Evolutionary conservation across 2,888 invertebrate genomes (phyloP), one percentile per base, ranked within the genome.

Genomic region (Eupithecia subumbrata): DNA sequence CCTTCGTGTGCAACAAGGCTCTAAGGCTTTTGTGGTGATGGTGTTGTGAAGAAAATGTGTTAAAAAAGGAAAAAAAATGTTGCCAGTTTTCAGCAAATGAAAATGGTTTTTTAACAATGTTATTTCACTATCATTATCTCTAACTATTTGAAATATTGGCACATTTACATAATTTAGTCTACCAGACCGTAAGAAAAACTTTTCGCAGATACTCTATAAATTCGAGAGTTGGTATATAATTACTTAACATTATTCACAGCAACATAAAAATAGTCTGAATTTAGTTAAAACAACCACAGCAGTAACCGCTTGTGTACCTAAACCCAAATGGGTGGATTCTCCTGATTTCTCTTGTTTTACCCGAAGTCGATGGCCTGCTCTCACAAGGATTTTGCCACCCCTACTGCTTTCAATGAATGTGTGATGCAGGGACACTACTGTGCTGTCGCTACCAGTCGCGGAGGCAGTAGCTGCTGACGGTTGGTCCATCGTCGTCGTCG

Each of bases 1-100:
- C 84, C 81, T 82, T 83, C 84, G 84, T 84, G 81, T 73, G 73
- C 72, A 78, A 75, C 77, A 73, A 75, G 70, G 77, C 68, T 70
- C 48, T 71, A 70, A 79, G 81, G 72, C 74, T 76, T 72, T 76
- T 72, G 72, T 66, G 45, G 56, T 74, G 72, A 74, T 74, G 67
- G 68, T 40, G 64, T 71, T 25, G 25, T 34, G 37, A 71, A 73
- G 70, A 76, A 64, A 34, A 16, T 64, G 34, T 64, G 18, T 60
- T 60, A 5, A 60, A 25, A 60, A 52, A n/a, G 2, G 14, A 25
- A 60, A 60, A 48, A 63, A 5, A 34, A 34, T 64, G 16, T 34
- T 18, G 5, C 16, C 64, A 64, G 18, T 25, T 30, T 30, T 30
- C 16, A 7, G 64, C 7, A 34, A 37, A 64, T 8, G 9, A 0